A percentile compares a stretch with the other conserved stretches of the same genome.
These are phyloP conservation scores for Onychomys arenicola DNA, from an alignment of 2,797 vertebrate genomes.

Conservation along the genomic window DNA sequence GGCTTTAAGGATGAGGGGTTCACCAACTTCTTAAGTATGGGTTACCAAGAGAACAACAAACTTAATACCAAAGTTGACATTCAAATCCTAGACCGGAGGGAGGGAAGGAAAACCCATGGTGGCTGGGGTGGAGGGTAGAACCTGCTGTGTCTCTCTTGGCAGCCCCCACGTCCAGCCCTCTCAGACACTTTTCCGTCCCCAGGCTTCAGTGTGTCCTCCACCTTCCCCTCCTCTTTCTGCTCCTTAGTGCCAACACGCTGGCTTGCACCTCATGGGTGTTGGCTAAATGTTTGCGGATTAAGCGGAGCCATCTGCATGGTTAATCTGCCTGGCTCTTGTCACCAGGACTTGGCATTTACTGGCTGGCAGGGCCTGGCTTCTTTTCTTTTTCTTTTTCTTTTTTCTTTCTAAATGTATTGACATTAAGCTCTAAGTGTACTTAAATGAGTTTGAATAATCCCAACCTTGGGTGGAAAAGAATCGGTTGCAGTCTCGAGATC, in stretches of 20 bases:
- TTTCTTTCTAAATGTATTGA: background rate
- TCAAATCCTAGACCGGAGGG: background rate
- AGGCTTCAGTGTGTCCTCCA: background rate
- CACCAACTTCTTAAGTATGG: background rate
- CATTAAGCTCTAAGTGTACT: background rate
- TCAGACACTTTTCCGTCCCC: rapidly evolving
- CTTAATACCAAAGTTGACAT: background rate
- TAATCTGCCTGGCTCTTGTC: conserved; percentile 7
- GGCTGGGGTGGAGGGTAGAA: background rate
- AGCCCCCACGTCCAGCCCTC: background rate
- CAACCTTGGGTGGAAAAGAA: background rate
- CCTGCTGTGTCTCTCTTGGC: background rate
- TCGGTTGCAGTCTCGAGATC: background rate
- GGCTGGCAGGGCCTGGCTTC: background rate
- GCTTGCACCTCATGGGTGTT: conserved; percentile 8
- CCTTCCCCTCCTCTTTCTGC: background rate
- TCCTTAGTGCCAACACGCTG: background rate
- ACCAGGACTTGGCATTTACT: background rate
- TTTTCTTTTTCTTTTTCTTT: background rate
- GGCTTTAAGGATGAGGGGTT: background rate
- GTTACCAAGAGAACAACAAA: conserved; percentile 18
- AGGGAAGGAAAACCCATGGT: background rate
- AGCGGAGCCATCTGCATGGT: background rate
- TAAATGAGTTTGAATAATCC: background rate
- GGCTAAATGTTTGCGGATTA: conserved; percentile 56